phyloP scores from a whole-genome alignment of 2,888 invertebrate species.

The Aspidiotus rigidus region DNA sequence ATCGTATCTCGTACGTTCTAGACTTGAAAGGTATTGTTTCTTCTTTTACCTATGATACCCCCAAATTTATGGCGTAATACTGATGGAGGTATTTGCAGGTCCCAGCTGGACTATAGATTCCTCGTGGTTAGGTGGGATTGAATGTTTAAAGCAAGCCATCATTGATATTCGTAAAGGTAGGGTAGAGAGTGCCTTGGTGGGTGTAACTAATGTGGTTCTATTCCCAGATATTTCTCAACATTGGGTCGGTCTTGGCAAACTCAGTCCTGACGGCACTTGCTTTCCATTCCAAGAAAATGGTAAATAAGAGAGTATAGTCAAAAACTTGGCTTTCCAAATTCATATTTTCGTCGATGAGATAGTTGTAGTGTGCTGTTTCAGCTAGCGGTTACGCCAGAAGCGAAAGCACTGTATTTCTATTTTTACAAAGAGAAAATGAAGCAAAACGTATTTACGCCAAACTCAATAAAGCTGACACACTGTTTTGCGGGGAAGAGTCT shows the following conservation, averaged over 20 bases:
- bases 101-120: conserved; percentile 54
- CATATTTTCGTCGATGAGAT: neutral
- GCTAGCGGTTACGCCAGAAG: conserved; percentile 46
- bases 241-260: conserved; percentile 54
- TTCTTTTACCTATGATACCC: neutral
- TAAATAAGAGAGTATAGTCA: conserved; percentile 38
- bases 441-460: conserved; percentile 47
- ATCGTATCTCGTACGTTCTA: conserved; percentile 53
- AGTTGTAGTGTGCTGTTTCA: conserved; percentile 36
- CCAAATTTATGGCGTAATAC: neutral
- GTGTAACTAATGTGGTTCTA: conserved; percentile 50
- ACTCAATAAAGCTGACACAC: conserved; percentile 49
- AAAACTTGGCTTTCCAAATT: neutral
- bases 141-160: conserved; percentile 50
- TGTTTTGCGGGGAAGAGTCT: conserved; percentile 50
- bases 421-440: conserved; percentile 43
- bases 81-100: conserved; percentile 42
- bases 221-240: conserved; percentile 54
- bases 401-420: conserved; percentile 45
- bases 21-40: conserved; percentile 47
- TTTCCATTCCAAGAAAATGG: conserved; percentile 57
- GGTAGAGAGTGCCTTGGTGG: conserved; percentile 52
- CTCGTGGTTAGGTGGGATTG: conserved; percentile 56
- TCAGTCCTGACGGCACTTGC: conserved; percentile 54
- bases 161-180: conserved; percentile 42